phyloP scores from a whole-genome alignment of 2,797 vertebrate species.

The Pantherophis vulpinus region DNA sequence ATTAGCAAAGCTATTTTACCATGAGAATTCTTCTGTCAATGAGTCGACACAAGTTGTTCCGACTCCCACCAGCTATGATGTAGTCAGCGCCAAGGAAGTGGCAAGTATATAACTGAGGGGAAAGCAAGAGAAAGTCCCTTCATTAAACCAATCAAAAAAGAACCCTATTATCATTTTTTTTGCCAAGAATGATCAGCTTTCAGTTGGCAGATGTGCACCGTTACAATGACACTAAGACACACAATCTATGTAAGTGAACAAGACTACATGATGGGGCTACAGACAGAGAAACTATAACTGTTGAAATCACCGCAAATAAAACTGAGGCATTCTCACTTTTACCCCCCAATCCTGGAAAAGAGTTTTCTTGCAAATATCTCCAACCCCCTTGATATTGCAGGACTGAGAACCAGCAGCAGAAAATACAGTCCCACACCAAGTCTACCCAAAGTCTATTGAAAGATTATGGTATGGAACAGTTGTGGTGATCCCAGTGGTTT shows the following conservation, averaged over 20 bases:
- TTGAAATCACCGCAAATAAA: not conserved
- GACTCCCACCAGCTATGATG: constrained; percentile 62
- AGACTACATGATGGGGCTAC: not conserved
- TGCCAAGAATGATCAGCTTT: not conserved
- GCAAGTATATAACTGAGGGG: constrained; percentile 60
- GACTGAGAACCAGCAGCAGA: not conserved
- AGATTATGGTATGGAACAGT: not conserved
- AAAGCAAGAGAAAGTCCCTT: not conserved
- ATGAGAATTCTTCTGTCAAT: constrained; percentile 53
- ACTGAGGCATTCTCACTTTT: not conserved
- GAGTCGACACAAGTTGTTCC: constrained; percentile 58
- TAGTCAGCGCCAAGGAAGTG: constrained; percentile 58
- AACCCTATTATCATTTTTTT: not conserved
- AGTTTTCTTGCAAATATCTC: not conserved
- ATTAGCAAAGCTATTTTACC: constrained; percentile 38
- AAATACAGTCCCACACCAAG: not conserved
- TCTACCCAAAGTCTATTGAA: not conserved
- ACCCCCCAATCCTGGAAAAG: not conserved
- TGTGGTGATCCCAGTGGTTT: not conserved
- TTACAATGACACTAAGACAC: not conserved
- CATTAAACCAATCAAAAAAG: not conserved
- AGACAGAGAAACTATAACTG: not conserved
- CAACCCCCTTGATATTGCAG: not conserved
- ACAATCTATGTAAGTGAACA: not conserved
- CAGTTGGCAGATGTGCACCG: not conserved